phyloP scores from a whole-genome alignment of 1,140 invertebrate genomes.

The Ips nitidus region DNA sequence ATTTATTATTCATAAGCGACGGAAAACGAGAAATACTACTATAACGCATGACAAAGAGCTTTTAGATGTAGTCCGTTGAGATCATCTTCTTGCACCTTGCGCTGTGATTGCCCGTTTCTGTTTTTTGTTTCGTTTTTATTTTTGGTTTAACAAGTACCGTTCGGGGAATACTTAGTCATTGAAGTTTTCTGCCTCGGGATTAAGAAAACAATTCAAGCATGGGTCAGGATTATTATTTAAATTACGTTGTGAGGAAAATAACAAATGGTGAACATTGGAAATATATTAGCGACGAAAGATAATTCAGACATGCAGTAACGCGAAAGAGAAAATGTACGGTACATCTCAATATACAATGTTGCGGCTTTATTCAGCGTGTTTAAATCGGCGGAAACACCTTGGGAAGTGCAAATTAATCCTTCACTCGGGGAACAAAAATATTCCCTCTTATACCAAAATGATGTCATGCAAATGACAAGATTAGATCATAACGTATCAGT shows the following conservation, averaged over 20 bases:
- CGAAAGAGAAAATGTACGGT: slow-evolving; percentile 27
- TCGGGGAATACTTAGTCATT: slow-evolving; percentile 9
- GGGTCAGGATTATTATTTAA: too few relatives aligned
- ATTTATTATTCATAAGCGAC: slow-evolving; percentile 52
- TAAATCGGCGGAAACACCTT: slow-evolving; percentile 35
- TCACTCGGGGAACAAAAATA: slow-evolving; percentile 33
- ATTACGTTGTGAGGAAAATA: too few relatives aligned
- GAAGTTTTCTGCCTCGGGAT: slow-evolving; percentile 5
- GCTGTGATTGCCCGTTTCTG: slow-evolving; percentile 31
- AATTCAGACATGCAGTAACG: not conserved
- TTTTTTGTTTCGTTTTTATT: slow-evolving; percentile 31
- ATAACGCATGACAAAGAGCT: slow-evolving; percentile 49
- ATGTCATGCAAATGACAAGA: slow-evolving; percentile 35
- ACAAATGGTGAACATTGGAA: too few relatives aligned
- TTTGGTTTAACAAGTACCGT: not conserved
- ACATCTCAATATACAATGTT: slow-evolving; percentile 32
- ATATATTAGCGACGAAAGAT: not conserved
- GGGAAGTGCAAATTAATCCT: slow-evolving; percentile 37
- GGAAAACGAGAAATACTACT: slow-evolving; percentile 50
- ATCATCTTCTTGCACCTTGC: slow-evolving; percentile 43
- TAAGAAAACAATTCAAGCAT: not conserved
- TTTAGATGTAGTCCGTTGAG: slow-evolving; percentile 47
- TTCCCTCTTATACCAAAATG: slow-evolving; percentile 29
- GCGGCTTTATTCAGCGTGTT: slow-evolving; percentile 29
- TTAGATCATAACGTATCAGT: slow-evolving; percentile 26